Base-by-base conservation (phyloP, 1,140 invertebrate species). In the Nasonia longicornis region DNA sequence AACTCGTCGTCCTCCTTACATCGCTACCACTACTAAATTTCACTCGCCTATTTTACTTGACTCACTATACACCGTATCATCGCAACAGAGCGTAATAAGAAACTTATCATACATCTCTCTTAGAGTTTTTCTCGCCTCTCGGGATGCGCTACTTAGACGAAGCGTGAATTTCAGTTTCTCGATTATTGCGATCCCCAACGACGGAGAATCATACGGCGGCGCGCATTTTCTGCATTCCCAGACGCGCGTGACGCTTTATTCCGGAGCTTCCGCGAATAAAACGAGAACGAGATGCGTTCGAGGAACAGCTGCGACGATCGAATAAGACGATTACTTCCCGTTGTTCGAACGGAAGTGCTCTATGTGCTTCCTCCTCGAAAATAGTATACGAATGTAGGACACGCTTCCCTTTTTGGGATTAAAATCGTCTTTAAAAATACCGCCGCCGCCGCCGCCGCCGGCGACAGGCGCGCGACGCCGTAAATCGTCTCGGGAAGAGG, bases 221-320 rank as follows among this genome's bases (percentile, higher is more conserved):
- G 26, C 58, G 31, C 63, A 63, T 81, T 87, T 81, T 86, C 84
- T 84, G 86, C 86, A 89, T 89, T 88, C 86, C 84, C 87, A 88
- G 87, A 88, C 86, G 52, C 16, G 38, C 0, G 52, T 3, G 52
- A n/a, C 52, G 52, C 7, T 85, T 86, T 85, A 85, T 87, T 86
- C 83, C 38, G 38, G 10, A n/a, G 52, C 52, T 58, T 58, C 52
- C 38, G 35, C 35, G 38, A 66, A 58, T 26, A 76, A n/a, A 71
- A 42, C 31, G 69, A 71, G 16, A n/a, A 10, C 20, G 3, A 20
- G 52, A n/a, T 58, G 16, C 11, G n/a, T 58, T 16, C 52, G 20
- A 58, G 14, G 52, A 58, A 58, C 52, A 58, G 52, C 52, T 58
- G 45, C 6, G 45, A 42, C 26, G 38, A 42, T 42, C 38, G 38